These are phyloP conservation scores for Danaus melanippus DNA, from an alignment of 1,140 invertebrate species.

Conservation along the genomic window DNA sequence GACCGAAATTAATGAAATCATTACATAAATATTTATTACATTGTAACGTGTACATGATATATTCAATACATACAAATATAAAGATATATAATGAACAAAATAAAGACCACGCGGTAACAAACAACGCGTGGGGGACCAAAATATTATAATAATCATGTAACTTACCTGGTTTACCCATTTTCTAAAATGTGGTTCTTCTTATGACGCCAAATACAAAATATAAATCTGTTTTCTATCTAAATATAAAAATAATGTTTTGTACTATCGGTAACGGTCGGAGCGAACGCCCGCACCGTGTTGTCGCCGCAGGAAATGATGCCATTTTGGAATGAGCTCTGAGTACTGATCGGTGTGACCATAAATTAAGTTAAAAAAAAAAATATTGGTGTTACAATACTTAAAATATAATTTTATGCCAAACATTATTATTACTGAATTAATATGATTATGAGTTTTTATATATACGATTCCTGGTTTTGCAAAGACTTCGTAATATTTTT, in stretches of 20 bases:
- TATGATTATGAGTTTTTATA: no score
- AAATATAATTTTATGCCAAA: no score
- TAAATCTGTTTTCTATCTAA: conserved; percentile 33
- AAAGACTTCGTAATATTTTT: no score
- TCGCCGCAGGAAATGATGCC: conserved; percentile 50
- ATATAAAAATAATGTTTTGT: conserved; percentile 45
- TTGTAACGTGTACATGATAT: no score
- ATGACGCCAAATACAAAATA: conserved; percentile 15
- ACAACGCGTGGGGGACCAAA: conserved; percentile 10
- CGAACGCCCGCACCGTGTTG: conserved; percentile 41
- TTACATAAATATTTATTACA: conserved; percentile 7
- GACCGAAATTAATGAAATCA: conserved; percentile 3
- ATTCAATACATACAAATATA: background rate
- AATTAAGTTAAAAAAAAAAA: conserved; percentile 13
- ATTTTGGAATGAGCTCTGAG: conserved; percentile 31
- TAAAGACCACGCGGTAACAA: conserved; percentile 29
- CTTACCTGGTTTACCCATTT: conserved; percentile 63
- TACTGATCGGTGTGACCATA: conserved; percentile 1
- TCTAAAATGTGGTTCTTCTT: conserved; percentile 7
- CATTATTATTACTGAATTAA: no score
- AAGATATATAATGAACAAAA: background rate
- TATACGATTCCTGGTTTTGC: no score
- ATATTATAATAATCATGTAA: conserved; percentile 10
- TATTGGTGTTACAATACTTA: conserved; percentile 7
- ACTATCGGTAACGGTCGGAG: conserved; percentile 35